Percentiles rank a stretch among this genome's conserved stretches.
phyloP scores from a whole-genome alignment of 2,797 vertebrate species.

The Thamnophis elegans region DNA sequence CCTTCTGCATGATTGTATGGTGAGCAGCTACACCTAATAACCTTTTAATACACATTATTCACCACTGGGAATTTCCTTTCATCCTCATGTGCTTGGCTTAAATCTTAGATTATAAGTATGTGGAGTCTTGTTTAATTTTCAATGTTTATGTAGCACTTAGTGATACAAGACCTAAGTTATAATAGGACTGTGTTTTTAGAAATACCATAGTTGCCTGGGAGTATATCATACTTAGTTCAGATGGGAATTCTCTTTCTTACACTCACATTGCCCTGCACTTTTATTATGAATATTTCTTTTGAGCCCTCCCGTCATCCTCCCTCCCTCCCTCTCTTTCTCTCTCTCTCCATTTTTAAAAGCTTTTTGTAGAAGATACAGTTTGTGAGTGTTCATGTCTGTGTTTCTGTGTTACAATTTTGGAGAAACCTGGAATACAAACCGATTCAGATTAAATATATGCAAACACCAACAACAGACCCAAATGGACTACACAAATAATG shows the following conservation, averaged over 20 bases:
- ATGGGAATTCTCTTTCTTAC: background rate
- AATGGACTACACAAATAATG: background rate
- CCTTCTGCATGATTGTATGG: background rate
- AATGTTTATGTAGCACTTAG: background rate
- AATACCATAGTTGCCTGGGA: background rate
- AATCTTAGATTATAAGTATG: background rate
- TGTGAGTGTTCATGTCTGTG: background rate
- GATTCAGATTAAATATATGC: background rate
- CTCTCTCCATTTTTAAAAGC: background rate
- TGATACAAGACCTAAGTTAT: background rate
- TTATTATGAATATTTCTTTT: background rate
- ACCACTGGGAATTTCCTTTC: background rate
- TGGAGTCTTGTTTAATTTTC: background rate
- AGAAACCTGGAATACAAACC: background rate
- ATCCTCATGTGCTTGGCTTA: background rate
- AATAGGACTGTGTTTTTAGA: background rate
- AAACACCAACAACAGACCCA: background rate
- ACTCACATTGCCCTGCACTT: background rate
- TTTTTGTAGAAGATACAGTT: background rate
- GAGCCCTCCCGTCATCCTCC: background rate
- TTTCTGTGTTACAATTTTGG: background rate
- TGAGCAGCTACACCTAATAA: background rate
- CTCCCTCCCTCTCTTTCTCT: background rate
- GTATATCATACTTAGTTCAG: background rate
- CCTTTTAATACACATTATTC: background rate